These are phyloP conservation scores for Lutjanus erythropterus DNA, from an alignment of 2,113 vertebrate genomes.

Conservation along the genomic window DNA sequence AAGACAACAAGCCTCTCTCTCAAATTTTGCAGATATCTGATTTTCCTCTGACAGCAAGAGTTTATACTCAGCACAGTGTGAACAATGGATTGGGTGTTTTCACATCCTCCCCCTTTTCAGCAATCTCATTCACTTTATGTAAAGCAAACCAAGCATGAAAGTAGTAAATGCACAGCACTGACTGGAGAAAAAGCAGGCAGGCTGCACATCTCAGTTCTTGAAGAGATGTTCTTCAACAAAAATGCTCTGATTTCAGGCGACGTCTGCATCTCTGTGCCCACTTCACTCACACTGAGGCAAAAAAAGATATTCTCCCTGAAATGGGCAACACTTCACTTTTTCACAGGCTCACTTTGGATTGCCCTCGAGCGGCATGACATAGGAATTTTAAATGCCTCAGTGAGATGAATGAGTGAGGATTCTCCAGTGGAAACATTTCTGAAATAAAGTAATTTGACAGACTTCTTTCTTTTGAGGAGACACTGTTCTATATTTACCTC, in stretches of 20 bases:
- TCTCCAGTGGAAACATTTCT: conserved; percentile 22
- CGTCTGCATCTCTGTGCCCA: conserved; percentile 17
- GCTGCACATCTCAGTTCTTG: conserved; percentile 9
- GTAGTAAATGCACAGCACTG: conserved; percentile 6
- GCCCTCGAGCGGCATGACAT: conserved; percentile 8
- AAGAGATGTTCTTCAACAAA: conserved; percentile 21
- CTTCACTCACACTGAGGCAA: background rate
- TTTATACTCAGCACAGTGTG: background rate
- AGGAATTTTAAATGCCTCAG: conserved; percentile 18
- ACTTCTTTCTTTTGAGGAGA: conserved; percentile 29
- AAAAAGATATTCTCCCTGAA: conserved; percentile 10
- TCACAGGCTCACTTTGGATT: conserved; percentile 31
- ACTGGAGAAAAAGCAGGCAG: conserved; percentile 32
- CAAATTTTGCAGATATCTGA: background rate
- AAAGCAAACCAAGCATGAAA: conserved; percentile 46
- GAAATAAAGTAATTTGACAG: conserved; percentile 33
- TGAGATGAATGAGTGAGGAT: conserved; percentile 20
- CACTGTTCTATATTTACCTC: conserved; percentile 57
- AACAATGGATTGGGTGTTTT: background rate
- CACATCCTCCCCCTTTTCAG: background rate
- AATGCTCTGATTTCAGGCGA: conserved; percentile 25
- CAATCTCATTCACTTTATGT: conserved; percentile 23
- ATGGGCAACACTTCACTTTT: conserved; percentile 15
- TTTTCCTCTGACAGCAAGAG: background rate
- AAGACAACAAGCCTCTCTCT: background rate